phyloP scores from a whole-genome alignment of 2,888 invertebrate species.

The Pasiphila rectangulata region DNA sequence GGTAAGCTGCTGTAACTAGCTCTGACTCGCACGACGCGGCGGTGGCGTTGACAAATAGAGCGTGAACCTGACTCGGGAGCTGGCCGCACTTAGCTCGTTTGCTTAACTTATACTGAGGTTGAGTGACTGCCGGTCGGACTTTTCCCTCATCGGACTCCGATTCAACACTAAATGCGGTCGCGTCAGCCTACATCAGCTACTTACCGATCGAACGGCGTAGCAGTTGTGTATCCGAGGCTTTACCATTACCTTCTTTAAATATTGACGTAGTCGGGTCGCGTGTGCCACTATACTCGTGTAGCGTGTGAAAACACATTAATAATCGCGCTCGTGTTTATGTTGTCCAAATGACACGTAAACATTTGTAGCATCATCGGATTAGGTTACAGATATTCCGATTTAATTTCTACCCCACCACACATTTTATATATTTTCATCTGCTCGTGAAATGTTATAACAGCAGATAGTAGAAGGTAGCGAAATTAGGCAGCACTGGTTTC shows the following conservation, averaged over 20 bases:
- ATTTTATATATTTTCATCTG: neutral
- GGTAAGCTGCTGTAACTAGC: slow-evolving; percentile 11
- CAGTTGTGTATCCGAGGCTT: neutral
- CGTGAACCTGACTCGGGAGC: slow-evolving; percentile 17
- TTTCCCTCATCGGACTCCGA: slow-evolving; percentile 7
- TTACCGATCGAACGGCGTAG: neutral
- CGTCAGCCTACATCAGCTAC: neutral
- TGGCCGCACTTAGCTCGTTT: slow-evolving; percentile 25
- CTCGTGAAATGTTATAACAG: neutral
- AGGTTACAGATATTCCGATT: slow-evolving; percentile 4
- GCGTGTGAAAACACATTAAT: slow-evolving; percentile 22
- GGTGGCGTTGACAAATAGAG: slow-evolving; percentile 21
- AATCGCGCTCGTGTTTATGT: slow-evolving; percentile 20
- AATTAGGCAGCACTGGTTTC: slow-evolving; percentile 5
- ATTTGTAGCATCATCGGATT: slow-evolving; percentile 22
- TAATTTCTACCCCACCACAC: neutral
- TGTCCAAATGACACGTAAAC: slow-evolving; percentile 19
- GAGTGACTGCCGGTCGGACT: slow-evolving; percentile 17
- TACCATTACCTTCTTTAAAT: neutral
- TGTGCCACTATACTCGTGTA: slow-evolving; percentile 15
- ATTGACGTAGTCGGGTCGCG: slow-evolving; percentile 15
- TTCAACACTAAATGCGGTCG: slow-evolving; percentile 1
- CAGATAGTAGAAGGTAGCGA: neutral
- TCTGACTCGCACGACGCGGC: slow-evolving; percentile 8
- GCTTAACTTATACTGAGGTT: slow-evolving; percentile 34